Percentiles rank a stretch among this genome's conserved stretches.
These are phyloP conservation scores for Tetranychus piercei DNA, from an alignment of 2,888 invertebrate species.

Conservation along the genomic window DNA sequence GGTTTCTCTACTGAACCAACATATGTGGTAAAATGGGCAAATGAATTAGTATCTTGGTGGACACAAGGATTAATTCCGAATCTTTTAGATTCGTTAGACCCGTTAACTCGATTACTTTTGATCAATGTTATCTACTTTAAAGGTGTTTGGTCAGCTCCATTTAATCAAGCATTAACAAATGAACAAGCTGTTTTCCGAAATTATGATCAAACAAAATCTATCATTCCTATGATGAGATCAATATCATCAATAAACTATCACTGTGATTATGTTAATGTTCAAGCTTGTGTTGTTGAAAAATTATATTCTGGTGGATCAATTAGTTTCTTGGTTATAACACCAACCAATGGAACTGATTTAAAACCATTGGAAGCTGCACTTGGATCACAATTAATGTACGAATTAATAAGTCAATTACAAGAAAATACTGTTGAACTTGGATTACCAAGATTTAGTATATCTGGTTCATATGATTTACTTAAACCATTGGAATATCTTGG, in stretches of 20 bases:
- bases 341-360: background rate
- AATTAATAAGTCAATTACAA: background rate
- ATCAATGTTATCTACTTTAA: slow-evolving; percentile 17
- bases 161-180: slow-evolving; percentile 5
- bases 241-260: background rate
- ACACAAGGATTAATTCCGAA: slow-evolving; percentile 10
- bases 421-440: slow-evolving; percentile 3
- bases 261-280: background rate
- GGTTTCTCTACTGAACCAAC: background rate
- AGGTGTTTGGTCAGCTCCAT: background rate
- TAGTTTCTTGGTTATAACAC: background rate
- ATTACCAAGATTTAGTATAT: background rate
- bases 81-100: slow-evolving; percentile 1
- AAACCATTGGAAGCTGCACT: background rate
- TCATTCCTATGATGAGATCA: background rate
- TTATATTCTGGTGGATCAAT: slow-evolving; percentile 6
- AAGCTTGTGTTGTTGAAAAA: slow-evolving; percentile 3
- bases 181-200: background rate
- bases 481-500: slow-evolving; percentile 13
- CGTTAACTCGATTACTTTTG: slow-evolving; percentile 9
- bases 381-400: background rate
- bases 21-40: background rate
- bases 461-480: background rate
- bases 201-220: background rate
- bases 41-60: slow-evolving; percentile 1